Conservation (phyloP, 2,113 vertebrate species). For the Tringa solitaria region DNA sequence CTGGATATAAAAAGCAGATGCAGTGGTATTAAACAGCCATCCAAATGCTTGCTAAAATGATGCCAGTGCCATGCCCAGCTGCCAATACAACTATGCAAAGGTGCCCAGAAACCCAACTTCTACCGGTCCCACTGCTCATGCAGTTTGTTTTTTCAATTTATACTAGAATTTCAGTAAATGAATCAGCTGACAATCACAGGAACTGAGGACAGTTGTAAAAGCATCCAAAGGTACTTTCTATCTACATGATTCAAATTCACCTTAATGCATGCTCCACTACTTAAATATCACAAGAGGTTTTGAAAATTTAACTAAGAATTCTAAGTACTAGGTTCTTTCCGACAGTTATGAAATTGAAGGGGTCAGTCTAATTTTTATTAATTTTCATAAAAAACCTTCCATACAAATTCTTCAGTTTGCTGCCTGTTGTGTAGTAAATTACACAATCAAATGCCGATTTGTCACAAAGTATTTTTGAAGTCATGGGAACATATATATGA, state of each 20-base stretch:
- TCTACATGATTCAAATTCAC: not conserved
- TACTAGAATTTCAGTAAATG: not conserved
- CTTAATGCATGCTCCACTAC: not conserved
- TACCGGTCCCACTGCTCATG: not conserved
- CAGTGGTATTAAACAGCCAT: not conserved
- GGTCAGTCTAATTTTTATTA: not conserved
- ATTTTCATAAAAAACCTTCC: not conserved
- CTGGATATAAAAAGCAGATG: not conserved
- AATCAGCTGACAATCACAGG: not conserved
- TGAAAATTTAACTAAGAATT: not conserved
- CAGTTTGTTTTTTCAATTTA: not conserved
- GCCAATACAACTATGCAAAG: not conserved
- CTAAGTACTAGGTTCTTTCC: not conserved
- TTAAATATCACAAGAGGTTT: not conserved
- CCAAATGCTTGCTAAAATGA: not conserved
- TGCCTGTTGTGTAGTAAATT: not conserved
- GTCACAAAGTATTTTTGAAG: not conserved
- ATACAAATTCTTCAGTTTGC: not conserved
- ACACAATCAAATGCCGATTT: not conserved
- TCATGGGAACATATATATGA: rapidly evolving
- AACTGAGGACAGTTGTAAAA: not conserved
- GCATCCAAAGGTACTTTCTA: not conserved
- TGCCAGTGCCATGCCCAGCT: not conserved
- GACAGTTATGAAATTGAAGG: not conserved
- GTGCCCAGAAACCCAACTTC: not conserved